These are phyloP conservation scores for Marisa cornuarietis DNA, from an alignment of 1,140 invertebrate species.

Conservation along the genomic window DNA sequence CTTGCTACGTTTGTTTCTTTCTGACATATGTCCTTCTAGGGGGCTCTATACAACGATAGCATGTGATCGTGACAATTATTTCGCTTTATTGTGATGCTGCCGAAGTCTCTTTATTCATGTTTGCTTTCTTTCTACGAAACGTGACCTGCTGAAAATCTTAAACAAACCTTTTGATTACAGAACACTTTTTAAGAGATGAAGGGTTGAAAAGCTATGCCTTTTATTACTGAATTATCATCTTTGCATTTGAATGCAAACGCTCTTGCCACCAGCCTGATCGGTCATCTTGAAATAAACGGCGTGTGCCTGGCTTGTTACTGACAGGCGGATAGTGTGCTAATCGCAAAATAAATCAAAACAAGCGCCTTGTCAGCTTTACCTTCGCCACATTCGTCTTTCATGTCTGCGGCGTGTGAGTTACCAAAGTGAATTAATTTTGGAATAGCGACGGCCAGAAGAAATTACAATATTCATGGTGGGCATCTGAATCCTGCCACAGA, in stretches of 20 bases:
- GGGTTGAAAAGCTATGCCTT: slow-evolving; percentile 1
- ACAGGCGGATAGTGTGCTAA: slow-evolving; percentile 7
- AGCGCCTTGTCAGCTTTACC: not conserved
- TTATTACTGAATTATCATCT: not conserved
- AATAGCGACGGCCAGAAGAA: slow-evolving; percentile 9
- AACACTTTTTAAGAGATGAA: not conserved
- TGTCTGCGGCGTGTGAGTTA: not conserved
- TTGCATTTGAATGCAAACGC: slow-evolving; percentile 5
- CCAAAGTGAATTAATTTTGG: slow-evolving; percentile 23
- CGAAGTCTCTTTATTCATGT: no score
- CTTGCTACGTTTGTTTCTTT: no score
- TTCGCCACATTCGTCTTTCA: slow-evolving; percentile 12
- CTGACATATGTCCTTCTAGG: no score
- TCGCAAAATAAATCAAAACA: slow-evolving; percentile 24
- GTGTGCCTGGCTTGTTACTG: slow-evolving; percentile 4
- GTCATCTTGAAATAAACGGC: slow-evolving; percentile 20
- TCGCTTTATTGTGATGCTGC: no score
- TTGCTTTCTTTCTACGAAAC: no score
- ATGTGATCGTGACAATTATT: no score
- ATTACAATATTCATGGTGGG: slow-evolving; percentile 14
- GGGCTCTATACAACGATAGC: no score
- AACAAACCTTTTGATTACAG: not conserved
- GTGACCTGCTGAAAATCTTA: no score
- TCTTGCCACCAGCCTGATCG: not conserved
- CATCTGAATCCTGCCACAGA: no score